Evolutionary conservation across 2,113 vertebrate species (phyloP), one percentile per base, ranked within the genome.

Genomic region (Poecile atricapillus): DNA sequence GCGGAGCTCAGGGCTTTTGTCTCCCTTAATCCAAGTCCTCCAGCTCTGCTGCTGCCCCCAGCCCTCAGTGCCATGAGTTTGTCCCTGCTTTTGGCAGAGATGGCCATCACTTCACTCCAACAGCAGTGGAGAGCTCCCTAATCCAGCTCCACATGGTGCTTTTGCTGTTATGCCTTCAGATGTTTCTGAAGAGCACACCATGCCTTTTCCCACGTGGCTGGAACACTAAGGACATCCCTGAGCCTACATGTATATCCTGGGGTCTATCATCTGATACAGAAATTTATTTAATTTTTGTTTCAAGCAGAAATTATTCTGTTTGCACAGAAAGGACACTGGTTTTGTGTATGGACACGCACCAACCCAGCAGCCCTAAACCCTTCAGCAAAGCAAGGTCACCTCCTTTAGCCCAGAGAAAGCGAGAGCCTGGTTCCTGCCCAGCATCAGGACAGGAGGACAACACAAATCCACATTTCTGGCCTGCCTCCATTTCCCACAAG

Each of bases 71-170:
- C 47, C 67, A 19, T 22, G 67, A 44, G 39, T 80, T 64, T 83
- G 27, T 31, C 75, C 58, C 83, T 52, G 15, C 10, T 64, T 69
- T 44, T 58, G 17, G 25, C 69, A 75, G 62, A 28, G 56, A 37
- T 9, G 28, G 56, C 43, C 52, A 56, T 16, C 4, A 1, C 60
- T 58, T 50, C 5, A 0, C 59, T 67, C 55, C 0, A 0, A 4
- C 53, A 16, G 22, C 77, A 35, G 27, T 6, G 3, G n/a, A 41
- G 74, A 49, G 17, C 10, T 78, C 73, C 74, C 55, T 28, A 35
- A 67, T 16, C 70, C n/a, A 73, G 31, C 25, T 46, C 71, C 31
- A 37, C 18, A 1, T 1, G 14, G 12, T 13, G 46, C 12, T 94
- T 71, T 53, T 44, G 39, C 25, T 56, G 13, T 49, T 46, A 2